A percentile compares a stretch with the other conserved stretches of the same genome.
Evolutionary conservation across 1,140 invertebrate species (phyloP).

Genomic region (Arion vulgaris): DNA sequence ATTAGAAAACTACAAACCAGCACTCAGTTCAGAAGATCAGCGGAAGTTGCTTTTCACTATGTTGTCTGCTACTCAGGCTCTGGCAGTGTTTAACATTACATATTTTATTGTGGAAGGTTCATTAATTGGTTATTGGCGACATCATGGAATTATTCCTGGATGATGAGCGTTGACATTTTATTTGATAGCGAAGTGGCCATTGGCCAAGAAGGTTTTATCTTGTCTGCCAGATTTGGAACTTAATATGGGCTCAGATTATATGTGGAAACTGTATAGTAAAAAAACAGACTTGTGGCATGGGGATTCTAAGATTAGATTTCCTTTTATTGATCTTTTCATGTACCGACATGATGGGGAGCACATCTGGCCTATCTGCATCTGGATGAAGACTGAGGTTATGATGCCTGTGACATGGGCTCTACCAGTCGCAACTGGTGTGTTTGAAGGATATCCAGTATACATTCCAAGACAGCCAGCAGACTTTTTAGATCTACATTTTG

Average conservation of each 20-base stretch:
- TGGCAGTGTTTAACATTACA: constrained; percentile 47
- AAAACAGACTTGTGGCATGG: constrained; percentile 27
- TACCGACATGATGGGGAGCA: constrained; percentile 44
- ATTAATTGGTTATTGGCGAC: constrained; percentile 55
- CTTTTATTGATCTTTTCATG: constrained; percentile 53
- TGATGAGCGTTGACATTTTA: constrained; percentile 55
- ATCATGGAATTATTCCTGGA: constrained; percentile 59
- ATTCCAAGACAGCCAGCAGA: constrained; percentile 25
- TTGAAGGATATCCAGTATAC: constrained; percentile 34
- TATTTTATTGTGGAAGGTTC: constrained; percentile 51
- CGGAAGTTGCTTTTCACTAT: constrained; percentile 34
- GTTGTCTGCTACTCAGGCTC: constrained; percentile 36
- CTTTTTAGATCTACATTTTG: constrained; percentile 33
- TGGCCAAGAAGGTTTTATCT: constrained; percentile 36
- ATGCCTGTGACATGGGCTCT: constrained; percentile 41
- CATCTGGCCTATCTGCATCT: constrained; percentile 47
- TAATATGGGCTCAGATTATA: constrained; percentile 36
- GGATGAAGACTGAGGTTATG: constrained; percentile 49
- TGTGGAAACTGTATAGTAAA: constrained; percentile 49
- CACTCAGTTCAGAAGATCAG: constrained; percentile 35
- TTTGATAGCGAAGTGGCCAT: constrained; percentile 42
- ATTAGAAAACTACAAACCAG: constrained; percentile 30
- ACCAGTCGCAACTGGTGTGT: constrained; percentile 28
- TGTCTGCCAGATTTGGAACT: constrained; percentile 38
- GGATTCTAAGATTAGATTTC: constrained; percentile 44